Base-by-base conservation (phyloP, 2,888 invertebrate species). In the Rhogogaster chlorosoma region DNA sequence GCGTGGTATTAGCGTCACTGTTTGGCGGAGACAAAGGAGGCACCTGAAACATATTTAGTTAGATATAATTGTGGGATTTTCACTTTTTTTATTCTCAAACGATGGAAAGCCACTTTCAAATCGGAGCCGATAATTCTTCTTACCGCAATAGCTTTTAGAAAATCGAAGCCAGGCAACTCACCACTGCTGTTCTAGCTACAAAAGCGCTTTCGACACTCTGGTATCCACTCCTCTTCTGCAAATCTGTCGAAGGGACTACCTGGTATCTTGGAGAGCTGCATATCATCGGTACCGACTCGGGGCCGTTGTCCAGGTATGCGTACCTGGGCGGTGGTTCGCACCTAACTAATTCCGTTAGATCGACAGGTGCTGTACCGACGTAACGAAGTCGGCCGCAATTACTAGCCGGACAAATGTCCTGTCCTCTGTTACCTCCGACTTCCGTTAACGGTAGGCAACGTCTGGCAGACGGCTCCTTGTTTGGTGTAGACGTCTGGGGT, bases 161-260 rank as follows among this genome's bases (percentile, higher is more conserved):
- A 22, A 57, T 57, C 57, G 7, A 57, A 36, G 5, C n/a, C 38
- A 7, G 38, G 12, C 2, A 10, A 32, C 93, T 92, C 85, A 93
- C 93, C 67, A 93, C 93, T 5, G 93, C 93, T 10, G 93, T 93
- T 87, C 93, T 90, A 0, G 93, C 93, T 75, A 93, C 92, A 85
- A 93, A 93, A n/a, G 93, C 93, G 84, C 91, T 92, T 83, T 93
- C 93, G n/a, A 93, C 92, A 85, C 90, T 92, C 75, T 91, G 90
- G 70, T 91, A 92, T 7, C 75, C 85, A 53, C 61, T 84, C 49
- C 87, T 86, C 18, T 83, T 83, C 29, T 64, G 82, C 75, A 89
- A 90, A 73, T 90, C 90, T 42, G 89, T 88, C 2, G 88, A 84
- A 4, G 91, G 88, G 49, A 92, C 87, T 38, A 93, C 89, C 75